A percentile compares a stretch with the other conserved stretches of the same genome.
Conservation (phyloP, 2,113 vertebrate species). For the Mustela nigripes region DNA sequence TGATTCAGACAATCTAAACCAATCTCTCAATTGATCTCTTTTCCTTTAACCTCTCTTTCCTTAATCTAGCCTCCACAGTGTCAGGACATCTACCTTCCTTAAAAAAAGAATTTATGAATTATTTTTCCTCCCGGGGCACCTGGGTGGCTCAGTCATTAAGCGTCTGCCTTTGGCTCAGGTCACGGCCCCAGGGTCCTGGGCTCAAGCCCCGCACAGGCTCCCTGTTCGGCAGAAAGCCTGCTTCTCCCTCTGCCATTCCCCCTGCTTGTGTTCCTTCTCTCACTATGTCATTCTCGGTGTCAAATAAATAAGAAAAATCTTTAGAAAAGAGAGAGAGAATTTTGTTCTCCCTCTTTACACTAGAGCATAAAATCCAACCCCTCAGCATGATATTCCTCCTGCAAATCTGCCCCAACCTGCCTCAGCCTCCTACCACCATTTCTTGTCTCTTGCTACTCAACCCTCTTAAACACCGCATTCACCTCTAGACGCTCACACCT, state of each 20-base stretch:
- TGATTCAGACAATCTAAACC: background rate
- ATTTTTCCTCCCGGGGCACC: too few species aligned
- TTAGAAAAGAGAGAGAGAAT: background rate
- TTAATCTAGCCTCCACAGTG: background rate
- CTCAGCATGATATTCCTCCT: background rate
- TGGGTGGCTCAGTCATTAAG: too few species aligned
- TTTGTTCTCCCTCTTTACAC: background rate
- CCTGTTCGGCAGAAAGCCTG: too few species aligned
- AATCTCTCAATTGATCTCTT: background rate
- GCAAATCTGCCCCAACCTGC: background rate
- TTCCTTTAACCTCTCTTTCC: background rate
- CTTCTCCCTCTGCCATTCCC: too few species aligned
- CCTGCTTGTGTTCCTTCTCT: too few species aligned
- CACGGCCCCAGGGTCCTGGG: too few species aligned
- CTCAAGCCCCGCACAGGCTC: too few species aligned
- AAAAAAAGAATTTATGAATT: background rate
- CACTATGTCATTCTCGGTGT: too few species aligned
- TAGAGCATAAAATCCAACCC: background rate
- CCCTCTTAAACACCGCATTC: background rate
- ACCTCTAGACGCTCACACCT: background rate
- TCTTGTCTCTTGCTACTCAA: background rate
- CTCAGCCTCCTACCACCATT: background rate
- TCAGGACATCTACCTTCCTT: background rate
- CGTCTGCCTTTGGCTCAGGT: too few species aligned
- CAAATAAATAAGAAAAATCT: too few species aligned